Evolutionary conservation across 2,888 invertebrate genomes (phyloP).

Genomic region (Exephanes ischioxanthus): DNA sequence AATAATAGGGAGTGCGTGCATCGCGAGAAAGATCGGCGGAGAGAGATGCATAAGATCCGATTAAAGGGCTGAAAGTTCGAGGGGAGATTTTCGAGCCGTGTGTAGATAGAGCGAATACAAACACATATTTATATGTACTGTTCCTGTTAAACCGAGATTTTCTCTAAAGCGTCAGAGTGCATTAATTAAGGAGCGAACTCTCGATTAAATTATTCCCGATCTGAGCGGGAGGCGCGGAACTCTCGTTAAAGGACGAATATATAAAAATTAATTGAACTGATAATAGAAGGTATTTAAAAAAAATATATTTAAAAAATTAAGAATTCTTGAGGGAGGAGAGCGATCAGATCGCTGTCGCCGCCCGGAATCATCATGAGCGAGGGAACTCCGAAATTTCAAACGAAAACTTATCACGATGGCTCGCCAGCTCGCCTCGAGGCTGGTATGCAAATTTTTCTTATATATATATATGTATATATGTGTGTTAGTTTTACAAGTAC

Average conservation of each 20-base stretch:
- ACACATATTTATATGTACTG: not conserved
- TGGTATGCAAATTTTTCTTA: conserved; percentile 75
- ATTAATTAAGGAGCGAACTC: not conserved
- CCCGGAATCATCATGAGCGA: conserved; percentile 77
- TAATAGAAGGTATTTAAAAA: not conserved
- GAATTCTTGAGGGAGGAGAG: not conserved
- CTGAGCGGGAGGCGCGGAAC: not conserved
- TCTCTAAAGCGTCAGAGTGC: not conserved
- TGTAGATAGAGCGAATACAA: not conserved
- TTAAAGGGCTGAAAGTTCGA: conserved; percentile 70
- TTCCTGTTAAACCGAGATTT: conserved; percentile 13
- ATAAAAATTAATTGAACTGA: not conserved
- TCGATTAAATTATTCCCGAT: not conserved
- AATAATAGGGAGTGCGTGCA: conserved; percentile 34
- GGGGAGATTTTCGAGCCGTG: conserved; percentile 52
- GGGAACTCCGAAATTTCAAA: conserved; percentile 77
- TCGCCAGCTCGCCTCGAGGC: conserved; percentile 77
- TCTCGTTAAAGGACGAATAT: not conserved
- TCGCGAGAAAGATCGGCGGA: conserved; percentile 1
- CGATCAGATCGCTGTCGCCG: conserved; percentile 28
- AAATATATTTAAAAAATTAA: not conserved
- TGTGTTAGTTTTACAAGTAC: not conserved
- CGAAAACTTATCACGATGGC: conserved; percentile 74
- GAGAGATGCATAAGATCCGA: conserved; percentile 71
- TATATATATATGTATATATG: not conserved